Evolutionary conservation across 2,888 invertebrate genomes (phyloP), one percentile per base, ranked within the genome.

Genomic region (Leptinotarsa haldemani): DNA sequence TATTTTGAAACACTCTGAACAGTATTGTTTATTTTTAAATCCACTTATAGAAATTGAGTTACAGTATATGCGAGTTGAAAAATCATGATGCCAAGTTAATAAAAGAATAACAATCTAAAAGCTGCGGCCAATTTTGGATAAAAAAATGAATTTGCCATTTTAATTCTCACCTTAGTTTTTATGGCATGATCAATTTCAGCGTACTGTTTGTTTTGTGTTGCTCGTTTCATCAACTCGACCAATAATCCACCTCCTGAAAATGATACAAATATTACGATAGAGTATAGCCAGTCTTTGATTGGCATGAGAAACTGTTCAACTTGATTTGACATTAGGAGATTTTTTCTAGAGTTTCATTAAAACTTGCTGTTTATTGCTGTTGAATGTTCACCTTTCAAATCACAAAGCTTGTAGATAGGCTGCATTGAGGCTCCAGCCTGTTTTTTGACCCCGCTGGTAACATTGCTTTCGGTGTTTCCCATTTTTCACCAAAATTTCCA

Each of bases 401-500:
- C 95, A 7, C 95, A 94, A 65, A 98, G 90, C 85, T 96, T 95
- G 85, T 98, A 98, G 68, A 97, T 90, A 69, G 94, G 91, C 85
- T 95, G 94, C 40, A 93, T 91, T 2, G 95, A 94, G 16, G 94
- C 93, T 25, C 95, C 96, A 3, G 97, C 97, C 87, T 98, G 98
- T 80, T 97, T 97, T 87, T 98, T 98, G 20, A 98, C 97, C 61
- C 97, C 97, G 87, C 95, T 96, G 0, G 96, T 95, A 1, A 98
- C 97, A 87, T 95, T 95, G 83, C 94, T 94, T 84, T 95, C 94
- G 3, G 94, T 94, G 89, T 95, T 95, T 85, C 95, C 95, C 94
- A 93, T 93, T 52, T 79, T 61, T 7, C n/a, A 30, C 13, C 58
- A n/a, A 61, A 61, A n/a, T 40, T 3, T 12, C 7, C 4, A 56